Evolutionary conservation across 2,888 invertebrate genomes (phyloP), one percentile per base, ranked within the genome.

Genomic region (Pseudococcus jackbeardsleyi): DNA sequence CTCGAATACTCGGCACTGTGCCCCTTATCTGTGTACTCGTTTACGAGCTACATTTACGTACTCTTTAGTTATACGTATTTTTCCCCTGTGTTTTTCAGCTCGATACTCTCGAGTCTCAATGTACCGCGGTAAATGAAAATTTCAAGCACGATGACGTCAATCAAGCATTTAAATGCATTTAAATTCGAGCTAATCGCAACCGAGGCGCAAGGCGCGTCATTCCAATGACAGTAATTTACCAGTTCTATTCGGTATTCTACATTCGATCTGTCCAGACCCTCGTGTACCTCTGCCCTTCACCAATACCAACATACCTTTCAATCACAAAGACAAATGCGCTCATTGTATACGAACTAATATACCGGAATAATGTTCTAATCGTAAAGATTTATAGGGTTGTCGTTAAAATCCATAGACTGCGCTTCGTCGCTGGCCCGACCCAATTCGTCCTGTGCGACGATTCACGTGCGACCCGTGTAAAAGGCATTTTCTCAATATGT

Each of bases 341-440:
- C 46, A 82, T 82, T 82, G 79, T 82, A n/a, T n/a, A 46, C 79
- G 11, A 46, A 82, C 79, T 82, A 82, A 82, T 82, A 82, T 82
- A 82, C 79, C 79, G 79, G 79, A 82, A 82, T 82, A 82, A 82
- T 82, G 46, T 46, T 82, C 42, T 82, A 82, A 82, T 82, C 79
- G 79, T 82, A 82, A 82, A 82, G 79, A 82, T 82, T 82, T 82
- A 82, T 46, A 39, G 79, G n/a, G 46, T 46, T 82, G 79, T 82
- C 79, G 79, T 82, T 82, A 42, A 82, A 42, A 82, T 33, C 79
- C 42, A 15, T 15, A 72, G 17, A 39, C 72, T 8, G 17, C 11
- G 15, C 72, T 19, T 19, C 64, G 64, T 22, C 64, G 8, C 64
- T 64, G 22, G 22, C 22, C 11, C 64, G 12, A 64, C 8, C 22